Conservation (phyloP, 2,797 vertebrate genomes). For the Morus bassanus region DNA sequence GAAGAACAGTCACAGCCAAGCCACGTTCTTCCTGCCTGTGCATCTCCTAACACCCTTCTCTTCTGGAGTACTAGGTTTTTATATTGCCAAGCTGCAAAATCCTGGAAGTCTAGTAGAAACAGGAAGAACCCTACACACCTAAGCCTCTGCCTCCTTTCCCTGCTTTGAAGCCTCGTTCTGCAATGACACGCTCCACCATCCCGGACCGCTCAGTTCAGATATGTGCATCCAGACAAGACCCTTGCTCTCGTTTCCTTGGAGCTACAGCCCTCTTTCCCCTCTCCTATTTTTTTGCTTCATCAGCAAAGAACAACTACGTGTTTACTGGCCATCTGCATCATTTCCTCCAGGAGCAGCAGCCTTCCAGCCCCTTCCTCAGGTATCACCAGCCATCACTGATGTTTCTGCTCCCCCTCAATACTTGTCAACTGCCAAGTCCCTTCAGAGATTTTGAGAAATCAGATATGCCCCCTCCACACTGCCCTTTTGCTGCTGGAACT, state of each 20-base stretch:
- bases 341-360: background rate
- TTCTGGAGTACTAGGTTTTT: background rate
- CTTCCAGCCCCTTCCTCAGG: background rate
- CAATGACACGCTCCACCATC: background rate
- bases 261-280: background rate
- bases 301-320: background rate
- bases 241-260: background rate
- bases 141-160: background rate
- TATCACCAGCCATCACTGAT: background rate
- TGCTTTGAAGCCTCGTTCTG: background rate
- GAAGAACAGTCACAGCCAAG: background rate
- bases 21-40: background rate
- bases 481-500: background rate
- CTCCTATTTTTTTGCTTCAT: background rate
- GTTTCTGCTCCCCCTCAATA: background rate
- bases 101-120: background rate
- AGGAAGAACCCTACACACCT: background rate
- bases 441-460: background rate
- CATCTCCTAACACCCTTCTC: background rate
- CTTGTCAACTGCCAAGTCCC: background rate
- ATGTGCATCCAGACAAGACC: background rate
- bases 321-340: background rate
- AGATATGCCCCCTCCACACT: background rate
- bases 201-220: background rate
- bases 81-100: background rate